A percentile compares a stretch with the other conserved stretches of the same genome.
phyloP scores from a whole-genome alignment of 2,113 vertebrate genomes.

The Gallinago media region DNA sequence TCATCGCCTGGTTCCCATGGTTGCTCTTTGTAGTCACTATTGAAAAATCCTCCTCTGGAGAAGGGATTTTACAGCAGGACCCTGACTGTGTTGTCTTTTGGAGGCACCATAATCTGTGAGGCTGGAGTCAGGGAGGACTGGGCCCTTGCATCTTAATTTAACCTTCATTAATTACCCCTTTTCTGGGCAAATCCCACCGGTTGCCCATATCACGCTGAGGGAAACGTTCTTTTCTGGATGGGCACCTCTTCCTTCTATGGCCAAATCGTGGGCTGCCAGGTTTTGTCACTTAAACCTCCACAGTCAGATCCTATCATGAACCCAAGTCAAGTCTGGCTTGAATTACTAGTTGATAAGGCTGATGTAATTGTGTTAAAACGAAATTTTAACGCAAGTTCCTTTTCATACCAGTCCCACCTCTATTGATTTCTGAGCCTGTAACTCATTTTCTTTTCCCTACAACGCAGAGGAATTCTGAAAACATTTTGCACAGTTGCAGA shows the following conservation, averaged over 20 bases:
- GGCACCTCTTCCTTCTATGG: not conserved
- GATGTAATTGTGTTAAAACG: not conserved
- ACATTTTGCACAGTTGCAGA: not conserved
- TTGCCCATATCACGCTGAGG: accelerated
- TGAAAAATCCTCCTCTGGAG: not conserved
- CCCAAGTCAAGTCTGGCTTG: not conserved
- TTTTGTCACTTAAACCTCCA: not conserved
- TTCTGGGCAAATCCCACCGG: not conserved
- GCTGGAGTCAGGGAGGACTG: not conserved
- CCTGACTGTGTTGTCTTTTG: not conserved
- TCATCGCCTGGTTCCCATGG: accelerated
- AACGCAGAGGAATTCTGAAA: not conserved
- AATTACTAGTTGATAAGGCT: not conserved
- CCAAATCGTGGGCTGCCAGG: not conserved
- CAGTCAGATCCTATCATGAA: not conserved
- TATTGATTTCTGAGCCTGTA: not conserved
- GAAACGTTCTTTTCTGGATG: not conserved
- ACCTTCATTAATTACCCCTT: not conserved
- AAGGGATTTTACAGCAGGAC: not conserved
- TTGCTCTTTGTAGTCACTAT: not conserved
- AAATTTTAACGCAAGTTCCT: not conserved
- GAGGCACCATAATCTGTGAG: not conserved
- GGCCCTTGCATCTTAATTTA: not conserved
- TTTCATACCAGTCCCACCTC: not conserved
- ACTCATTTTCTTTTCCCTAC: not conserved